Evolutionary conservation across 2,797 vertebrate species (phyloP).

Genomic region (Peromyscus nudipes): DNA sequence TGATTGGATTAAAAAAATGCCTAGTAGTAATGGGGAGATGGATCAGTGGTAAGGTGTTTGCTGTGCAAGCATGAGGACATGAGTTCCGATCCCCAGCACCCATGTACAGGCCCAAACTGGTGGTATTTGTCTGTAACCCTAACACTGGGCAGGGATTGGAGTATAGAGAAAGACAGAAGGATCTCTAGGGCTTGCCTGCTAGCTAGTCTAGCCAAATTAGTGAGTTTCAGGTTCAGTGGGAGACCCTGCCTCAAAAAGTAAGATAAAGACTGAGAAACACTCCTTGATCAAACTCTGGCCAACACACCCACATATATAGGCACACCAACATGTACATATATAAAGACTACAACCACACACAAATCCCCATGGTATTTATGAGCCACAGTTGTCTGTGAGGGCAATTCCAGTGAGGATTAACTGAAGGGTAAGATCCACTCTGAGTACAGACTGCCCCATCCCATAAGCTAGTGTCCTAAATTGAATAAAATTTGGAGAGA

Average conservation of each 20-base stretch:
- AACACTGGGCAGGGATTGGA: not conserved
- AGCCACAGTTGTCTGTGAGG: not conserved
- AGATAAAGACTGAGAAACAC: not conserved
- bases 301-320: not conserved
- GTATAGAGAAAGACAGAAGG: not conserved
- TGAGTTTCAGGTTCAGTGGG: not conserved
- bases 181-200: not conserved
- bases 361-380: not conserved
- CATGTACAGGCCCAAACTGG: not conserved
- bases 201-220: not conserved
- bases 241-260: not conserved
- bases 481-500: not conserved
- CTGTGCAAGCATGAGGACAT: not conserved
- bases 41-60: not conserved
- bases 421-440: not conserved
- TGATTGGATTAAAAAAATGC: not conserved
- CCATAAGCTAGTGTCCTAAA: not conserved
- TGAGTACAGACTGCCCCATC: not conserved
- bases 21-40: not conserved
- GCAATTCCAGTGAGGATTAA: not conserved
- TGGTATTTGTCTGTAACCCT: not conserved
- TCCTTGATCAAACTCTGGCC: not conserved
- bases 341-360: not conserved
- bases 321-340: not conserved
- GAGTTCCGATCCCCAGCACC: not conserved